Percentiles rank a stretch among this genome's conserved stretches.
Evolutionary conservation across 2,113 vertebrate species (phyloP).

Genomic region (Pionites leucogaster): DNA sequence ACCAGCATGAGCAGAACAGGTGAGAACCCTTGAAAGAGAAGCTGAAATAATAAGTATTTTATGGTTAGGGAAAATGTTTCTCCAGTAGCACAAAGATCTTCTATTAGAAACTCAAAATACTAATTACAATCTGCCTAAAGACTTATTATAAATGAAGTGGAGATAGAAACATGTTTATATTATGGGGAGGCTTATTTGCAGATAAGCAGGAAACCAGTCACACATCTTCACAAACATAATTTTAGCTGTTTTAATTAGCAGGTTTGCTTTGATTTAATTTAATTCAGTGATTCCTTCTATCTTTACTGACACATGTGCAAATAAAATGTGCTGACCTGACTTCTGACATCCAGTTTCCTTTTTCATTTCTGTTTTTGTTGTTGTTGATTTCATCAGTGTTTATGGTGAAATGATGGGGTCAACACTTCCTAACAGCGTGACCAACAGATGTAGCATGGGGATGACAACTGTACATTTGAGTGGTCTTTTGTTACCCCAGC

Average conservation of each 20-base stretch:
- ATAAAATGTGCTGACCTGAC: slow-evolving; percentile 46
- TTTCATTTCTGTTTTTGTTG: slow-evolving; percentile 8
- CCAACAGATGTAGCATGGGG: slow-evolving; percentile 38
- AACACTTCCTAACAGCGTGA: slow-evolving; percentile 12
- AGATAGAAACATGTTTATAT: slow-evolving; percentile 61
- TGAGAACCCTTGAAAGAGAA: slow-evolving; percentile 41
- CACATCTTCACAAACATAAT: slow-evolving; percentile 52
- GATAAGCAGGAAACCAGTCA: slow-evolving; percentile 37
- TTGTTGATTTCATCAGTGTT: slow-evolving; percentile 42
- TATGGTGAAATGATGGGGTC: slow-evolving; percentile 10
- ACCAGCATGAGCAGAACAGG: slow-evolving; percentile 42
- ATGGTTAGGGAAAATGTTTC: slow-evolving; percentile 38
- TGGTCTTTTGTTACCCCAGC: neutral
- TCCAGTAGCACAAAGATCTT: neutral
- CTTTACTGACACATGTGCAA: slow-evolving; percentile 53
- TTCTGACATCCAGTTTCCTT: slow-evolving; percentile 34
- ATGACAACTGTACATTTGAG: slow-evolving; percentile 26
- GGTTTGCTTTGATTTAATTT: slow-evolving; percentile 63
- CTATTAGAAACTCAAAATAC: slow-evolving; percentile 46
- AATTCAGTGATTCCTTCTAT: slow-evolving; percentile 43
- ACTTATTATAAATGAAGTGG: slow-evolving; percentile 50
- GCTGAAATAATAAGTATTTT: slow-evolving; percentile 24
- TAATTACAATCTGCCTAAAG: slow-evolving; percentile 59
- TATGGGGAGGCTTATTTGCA: slow-evolving; percentile 39
- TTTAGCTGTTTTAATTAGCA: slow-evolving; percentile 63